Evolutionary conservation across 1,140 invertebrate species (phyloP), one percentile per base, ranked within the genome.

Genomic region (Olivierus martensii): DNA sequence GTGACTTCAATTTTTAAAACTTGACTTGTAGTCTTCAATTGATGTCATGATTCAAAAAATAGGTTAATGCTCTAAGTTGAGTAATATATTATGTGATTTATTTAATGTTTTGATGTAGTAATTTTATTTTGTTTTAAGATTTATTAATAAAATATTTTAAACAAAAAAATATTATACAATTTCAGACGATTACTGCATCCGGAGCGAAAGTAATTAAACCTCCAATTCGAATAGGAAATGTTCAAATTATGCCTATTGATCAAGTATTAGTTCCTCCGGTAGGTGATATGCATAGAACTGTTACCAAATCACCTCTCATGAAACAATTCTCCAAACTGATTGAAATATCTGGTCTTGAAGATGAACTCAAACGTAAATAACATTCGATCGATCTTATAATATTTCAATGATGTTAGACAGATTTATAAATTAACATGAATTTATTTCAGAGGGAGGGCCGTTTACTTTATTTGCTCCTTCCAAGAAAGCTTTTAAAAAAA

Each of bases 291-390:
- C 14, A 42, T 3, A 35, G 50, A 15, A 51, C 48, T 1, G 18
- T 48, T 12, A 39, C 53, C 7, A 45, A 55, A 42, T 41, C 53
- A 1, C 53, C 53, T 1, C 38, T 55, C 21, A 43, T 55, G 2
- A 49, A 14, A 2, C 50, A 55, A 12, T 55, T 55, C 17, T 39
- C 53, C 2, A 55, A 55, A 21, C 41, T 55, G 18, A 22, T 55
- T 0, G 50, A 44, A 15, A 22, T 55, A 2, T 35, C 53, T 11
- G 48, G 44, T n/a, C 3, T 38, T 15, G 35, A 46, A 15, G 53
- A 55, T 6, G 18, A 15, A 4, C n/a, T 51, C 28, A 28, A 28
- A 28, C 28, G 28, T 28, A 28, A 28, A 28, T 28, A 28, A 4
- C 9, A 6, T 28, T 28, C 9, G 28, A 28, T 28, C n/a, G n/a